Base-by-base conservation (phyloP, 1,140 invertebrate genomes). In the Mactra quadrangularis region DNA sequence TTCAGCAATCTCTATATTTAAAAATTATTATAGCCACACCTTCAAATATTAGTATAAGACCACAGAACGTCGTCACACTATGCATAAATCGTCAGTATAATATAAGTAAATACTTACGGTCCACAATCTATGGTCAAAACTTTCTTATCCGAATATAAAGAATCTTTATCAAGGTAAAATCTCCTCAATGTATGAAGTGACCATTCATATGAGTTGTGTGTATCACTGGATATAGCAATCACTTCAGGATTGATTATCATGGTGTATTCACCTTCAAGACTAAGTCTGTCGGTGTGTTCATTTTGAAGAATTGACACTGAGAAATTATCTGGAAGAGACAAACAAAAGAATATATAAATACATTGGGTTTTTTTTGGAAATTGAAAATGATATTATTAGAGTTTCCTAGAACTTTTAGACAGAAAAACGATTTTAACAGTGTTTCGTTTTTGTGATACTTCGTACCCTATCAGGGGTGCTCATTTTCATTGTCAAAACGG, bases 41-140 rank as follows among this genome's bases (percentile, higher is more conserved):
- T n/a, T n/a, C n/a, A n/a, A n/a, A n/a, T n/a, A n/a, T n/a, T n/a
- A n/a, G n/a, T n/a, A n/a, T n/a, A n/a, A n/a, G n/a, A n/a, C n/a
- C n/a, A n/a, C n/a, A n/a, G n/a, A n/a, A n/a, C n/a, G n/a, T n/a
- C n/a, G n/a, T n/a, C n/a, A n/a, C n/a, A n/a, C n/a, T n/a, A n/a
- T n/a, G n/a, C n/a, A n/a, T n/a, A n/a, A n/a, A n/a, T n/a, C n/a
- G n/a, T n/a, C n/a, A n/a, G n/a, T n/a, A n/a, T n/a, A n/a, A n/a
- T n/a, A n/a, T n/a, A n/a, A n/a, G n/a, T n/a, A 35, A 11, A 0
- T 33, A 88, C 88, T 89, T 78, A 89, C 88, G 87, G 84, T 55
- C 88, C 88, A 81, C 84, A 84, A 35, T 89, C 83, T 0, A 89
- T 84, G 3, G 83, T 71, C 13, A 89, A 57, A 13, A 88, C 41